Base-by-base conservation (phyloP, 2,888 invertebrate genomes). In the Peribatodes rhomboidaria region DNA sequence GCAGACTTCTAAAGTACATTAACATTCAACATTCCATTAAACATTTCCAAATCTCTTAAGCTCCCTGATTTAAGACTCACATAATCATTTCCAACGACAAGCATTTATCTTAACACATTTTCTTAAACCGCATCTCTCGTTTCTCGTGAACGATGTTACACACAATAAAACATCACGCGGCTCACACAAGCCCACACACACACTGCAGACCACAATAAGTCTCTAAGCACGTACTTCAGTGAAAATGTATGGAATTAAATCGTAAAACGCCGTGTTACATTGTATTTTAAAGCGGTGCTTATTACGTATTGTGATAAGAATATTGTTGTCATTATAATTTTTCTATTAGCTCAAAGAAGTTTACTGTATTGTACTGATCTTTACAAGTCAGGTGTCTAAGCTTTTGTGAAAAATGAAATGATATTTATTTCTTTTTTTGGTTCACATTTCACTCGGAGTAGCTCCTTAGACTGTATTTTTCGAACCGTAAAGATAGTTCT, bases 221-320 rank as follows among this genome's bases (percentile, higher is more conserved):
- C 70, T 50, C 72, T 73, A 72, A 76, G 73, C 63, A 76, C 78
- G 73, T 67, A 72, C 76, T 76, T 71, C 65, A 72, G 71, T 64
- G 68, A 63, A 72, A 77, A 79, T 72, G 73, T 79, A 72, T 69
- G 76, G 73, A 80, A 81, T 81, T 78, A 79, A 79, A 81, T 80
- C 78, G 81, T 80, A 80, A 81, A 81, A 78, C 71, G 68, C 54
- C 59, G 69, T 52, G 69, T 68, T 71, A 79, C 79, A 78, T 76
- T 79, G 79, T 81, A 69, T 77, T 79, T 73, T 69, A 61, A 52
- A 67, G 18, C 35, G 61, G 42, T 2, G 35, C 31, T 14, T 56
- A 75, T 75, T 76, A 73, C 71, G 68, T 77, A 52, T 76, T 2
- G 10, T 10, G 18, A 73, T 66, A 39, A 65, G 20, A 10, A 67